phyloP scores from a whole-genome alignment of 2,888 invertebrate genomes.

The Rhabditophanes sp. region DNA sequence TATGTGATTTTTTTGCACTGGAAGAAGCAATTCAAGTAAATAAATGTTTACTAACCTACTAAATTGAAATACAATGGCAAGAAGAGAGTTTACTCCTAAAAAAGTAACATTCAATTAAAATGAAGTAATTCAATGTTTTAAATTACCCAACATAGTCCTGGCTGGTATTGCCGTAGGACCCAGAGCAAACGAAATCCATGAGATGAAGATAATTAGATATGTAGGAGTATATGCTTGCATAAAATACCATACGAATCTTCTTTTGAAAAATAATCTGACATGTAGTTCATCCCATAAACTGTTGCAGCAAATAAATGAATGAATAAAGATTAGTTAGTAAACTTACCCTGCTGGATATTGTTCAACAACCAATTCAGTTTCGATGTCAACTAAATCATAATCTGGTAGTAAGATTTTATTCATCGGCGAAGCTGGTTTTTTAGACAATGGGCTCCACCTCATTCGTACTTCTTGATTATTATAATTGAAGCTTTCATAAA shows the following conservation, averaged over 20 bases:
- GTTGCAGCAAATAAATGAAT: not conserved
- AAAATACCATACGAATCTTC: constrained; percentile 38
- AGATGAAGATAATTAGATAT: constrained; percentile 35
- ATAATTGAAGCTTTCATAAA: constrained; percentile 43
- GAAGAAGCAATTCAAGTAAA: not conserved
- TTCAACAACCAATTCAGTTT: constrained; percentile 13
- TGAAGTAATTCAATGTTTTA: not conserved
- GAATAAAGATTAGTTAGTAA: no score
- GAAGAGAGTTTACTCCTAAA: constrained; percentile 36
- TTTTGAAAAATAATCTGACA: constrained; percentile 30
- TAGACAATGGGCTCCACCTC: constrained; percentile 25
- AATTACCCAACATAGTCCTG: constrained; percentile 34
- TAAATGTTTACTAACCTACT: constrained; percentile 11
- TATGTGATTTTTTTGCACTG: no score
- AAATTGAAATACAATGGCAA: constrained; percentile 38
- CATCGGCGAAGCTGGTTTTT: constrained; percentile 18
- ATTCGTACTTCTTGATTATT: constrained; percentile 43
- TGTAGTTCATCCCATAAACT: constrained; percentile 41
- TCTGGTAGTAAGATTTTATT: constrained; percentile 36
- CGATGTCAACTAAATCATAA: constrained; percentile 29
- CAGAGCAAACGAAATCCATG: constrained; percentile 42
- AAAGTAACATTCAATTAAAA: no score
- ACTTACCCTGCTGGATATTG: no score
- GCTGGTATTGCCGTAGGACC: constrained; percentile 41
- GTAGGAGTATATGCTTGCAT: constrained; percentile 44